Evolutionary conservation across 2,888 invertebrate genomes (phyloP), one percentile per base, ranked within the genome.

Genomic region (Agonopterix subpropinquella): DNA sequence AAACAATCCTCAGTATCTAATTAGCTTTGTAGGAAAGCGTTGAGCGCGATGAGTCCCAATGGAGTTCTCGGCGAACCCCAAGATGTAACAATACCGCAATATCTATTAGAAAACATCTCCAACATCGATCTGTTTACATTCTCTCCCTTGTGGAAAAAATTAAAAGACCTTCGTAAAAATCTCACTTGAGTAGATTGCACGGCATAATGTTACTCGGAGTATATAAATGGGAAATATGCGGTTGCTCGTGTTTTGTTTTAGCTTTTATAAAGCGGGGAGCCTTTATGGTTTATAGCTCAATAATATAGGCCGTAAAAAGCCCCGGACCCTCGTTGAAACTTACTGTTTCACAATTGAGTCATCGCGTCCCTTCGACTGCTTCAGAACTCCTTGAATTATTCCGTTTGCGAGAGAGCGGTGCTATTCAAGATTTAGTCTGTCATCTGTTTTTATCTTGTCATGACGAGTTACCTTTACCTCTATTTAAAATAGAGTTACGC

Each of bases 231-330:
- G 72, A 77, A 79, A 77, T 78, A 75, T 75, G 77, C 73, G 75
- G 72, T 67, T 65, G 72, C 65, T 64, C 57, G 70, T 76, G 75
- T 77, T 80, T 81, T 81, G 77, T 81, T 77, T 76, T 69, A 77
- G 67, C 71, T 73, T 74, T 78, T 80, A 80, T 76, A 79, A 77
- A 78, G 67, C 73, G 74, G 68, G 67, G 62, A 65, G 73, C 71
- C 67, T 80, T 82, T 80, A 83, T 82, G 79, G 80, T 80, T 84
- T 83, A 84, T 81, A 62, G 79, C 78, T 73, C 77, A 82, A 84
- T 84, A 84, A 79, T 82, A 79, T 75, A 70, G 82, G 64, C 64
- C 77, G 70, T 83, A 82, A 83, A 80, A 73, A 70, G 28, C 62
- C 67, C 69, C 71, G 68, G 74, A 70, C 75, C 73, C 70, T 68